Conservation (phyloP, 2,797 vertebrate genomes). For the Emydoidea blandingii region DNA sequence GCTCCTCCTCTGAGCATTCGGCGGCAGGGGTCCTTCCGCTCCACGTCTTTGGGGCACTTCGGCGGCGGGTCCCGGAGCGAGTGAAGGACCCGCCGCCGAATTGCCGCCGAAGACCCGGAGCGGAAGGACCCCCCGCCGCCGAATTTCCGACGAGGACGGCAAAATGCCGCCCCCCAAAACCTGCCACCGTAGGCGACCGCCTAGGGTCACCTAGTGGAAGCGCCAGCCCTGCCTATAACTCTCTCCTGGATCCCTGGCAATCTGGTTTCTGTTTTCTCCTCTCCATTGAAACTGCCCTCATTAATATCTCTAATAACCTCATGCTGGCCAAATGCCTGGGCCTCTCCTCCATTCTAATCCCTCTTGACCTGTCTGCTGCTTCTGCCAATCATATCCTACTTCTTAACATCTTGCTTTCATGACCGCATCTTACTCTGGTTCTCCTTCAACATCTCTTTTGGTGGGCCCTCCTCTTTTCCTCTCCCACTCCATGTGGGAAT, state of each 20-base stretch:
- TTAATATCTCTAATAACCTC: fast-evolving
- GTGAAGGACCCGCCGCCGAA: no score
- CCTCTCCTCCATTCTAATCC: neutral
- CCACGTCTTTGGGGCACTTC: no score
- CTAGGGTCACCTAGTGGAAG: no score
- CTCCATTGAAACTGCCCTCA: neutral
- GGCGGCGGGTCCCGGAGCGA: no score
- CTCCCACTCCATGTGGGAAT: neutral
- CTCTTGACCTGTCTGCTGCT: neutral
- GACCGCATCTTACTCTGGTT: neutral
- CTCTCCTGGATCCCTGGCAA: neutral
- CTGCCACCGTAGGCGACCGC: no score
- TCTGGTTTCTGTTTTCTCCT: neutral
- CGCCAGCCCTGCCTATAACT: no score
- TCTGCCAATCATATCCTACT: neutral
- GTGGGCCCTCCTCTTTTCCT: neutral
- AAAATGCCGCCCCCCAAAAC: no score
- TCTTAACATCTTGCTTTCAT: neutral
- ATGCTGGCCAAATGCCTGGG: neutral
- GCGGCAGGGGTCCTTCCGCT: no score
- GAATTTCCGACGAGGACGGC: no score
- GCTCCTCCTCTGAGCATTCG: no score
- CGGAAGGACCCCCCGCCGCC: no score
- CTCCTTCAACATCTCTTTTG: neutral
- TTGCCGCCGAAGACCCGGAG: no score